Evolutionary conservation across 2,113 vertebrate genomes (phyloP).

Genomic region (Alethe castanea): DNA sequence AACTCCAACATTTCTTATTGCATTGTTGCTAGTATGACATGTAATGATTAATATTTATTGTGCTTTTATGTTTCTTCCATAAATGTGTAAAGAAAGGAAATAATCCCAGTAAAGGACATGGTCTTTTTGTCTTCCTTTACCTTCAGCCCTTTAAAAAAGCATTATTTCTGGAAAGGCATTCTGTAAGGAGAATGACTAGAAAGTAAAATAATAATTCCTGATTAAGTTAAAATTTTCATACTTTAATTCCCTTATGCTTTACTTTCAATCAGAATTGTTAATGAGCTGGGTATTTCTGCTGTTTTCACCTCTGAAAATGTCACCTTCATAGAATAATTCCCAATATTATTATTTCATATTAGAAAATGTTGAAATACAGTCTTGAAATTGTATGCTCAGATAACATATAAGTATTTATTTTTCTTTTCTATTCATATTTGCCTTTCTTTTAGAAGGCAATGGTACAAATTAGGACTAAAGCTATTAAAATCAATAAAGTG

Average conservation of each 20-base stretch:
- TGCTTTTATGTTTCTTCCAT: background rate
- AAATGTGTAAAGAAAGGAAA: background rate
- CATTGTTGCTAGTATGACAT: background rate
- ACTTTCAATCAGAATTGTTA: background rate
- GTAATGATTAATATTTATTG: background rate
- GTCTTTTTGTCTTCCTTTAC: background rate
- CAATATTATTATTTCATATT: background rate
- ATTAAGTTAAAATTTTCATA: background rate
- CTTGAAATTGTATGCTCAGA: background rate
- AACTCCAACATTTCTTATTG: background rate
- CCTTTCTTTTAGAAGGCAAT: background rate
- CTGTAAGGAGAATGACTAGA: background rate
- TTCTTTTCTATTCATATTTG: background rate
- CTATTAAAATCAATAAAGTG: background rate
- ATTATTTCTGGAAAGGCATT: background rate
- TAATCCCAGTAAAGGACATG: background rate
- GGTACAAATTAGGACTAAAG: background rate
- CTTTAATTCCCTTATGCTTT: background rate
- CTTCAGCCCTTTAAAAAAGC: background rate
- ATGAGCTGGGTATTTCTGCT: fast-evolving
- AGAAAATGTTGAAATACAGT: background rate
- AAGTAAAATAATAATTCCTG: background rate
- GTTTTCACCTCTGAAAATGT: background rate
- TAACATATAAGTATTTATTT: background rate
- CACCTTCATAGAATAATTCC: background rate